These are phyloP conservation scores for Stenchaetothrips biformis DNA, from an alignment of 2,888 invertebrate species.

Conservation along the genomic window DNA sequence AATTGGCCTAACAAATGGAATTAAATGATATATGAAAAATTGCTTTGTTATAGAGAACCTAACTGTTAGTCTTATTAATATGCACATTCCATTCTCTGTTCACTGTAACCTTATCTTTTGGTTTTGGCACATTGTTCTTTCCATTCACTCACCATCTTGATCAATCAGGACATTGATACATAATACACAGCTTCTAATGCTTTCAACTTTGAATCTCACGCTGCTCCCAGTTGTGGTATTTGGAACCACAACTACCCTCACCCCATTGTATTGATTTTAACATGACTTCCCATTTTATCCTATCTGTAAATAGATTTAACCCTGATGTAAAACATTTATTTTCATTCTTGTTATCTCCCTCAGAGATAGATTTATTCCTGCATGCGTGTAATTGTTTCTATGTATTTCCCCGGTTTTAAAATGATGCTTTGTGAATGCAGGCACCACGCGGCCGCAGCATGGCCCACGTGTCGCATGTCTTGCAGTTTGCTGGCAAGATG, in stretches of 20 bases:
- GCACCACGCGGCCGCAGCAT: neutral
- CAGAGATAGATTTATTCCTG: neutral
- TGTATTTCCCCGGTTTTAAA: neutral
- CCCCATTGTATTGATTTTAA: neutral
- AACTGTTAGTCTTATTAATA: neutral
- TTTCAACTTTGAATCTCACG: neutral
- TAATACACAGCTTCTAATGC: neutral
- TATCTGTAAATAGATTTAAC: neutral
- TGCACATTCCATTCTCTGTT: neutral
- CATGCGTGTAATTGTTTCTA: neutral
- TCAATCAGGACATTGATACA: neutral
- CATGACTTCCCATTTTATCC: neutral
- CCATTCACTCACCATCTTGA: neutral
- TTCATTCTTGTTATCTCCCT: neutral
- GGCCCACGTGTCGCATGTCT: neutral
- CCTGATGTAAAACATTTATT: neutral
- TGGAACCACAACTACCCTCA: neutral
- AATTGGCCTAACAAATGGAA: neutral
- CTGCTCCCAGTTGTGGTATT: neutral
- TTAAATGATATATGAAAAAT: neutral
- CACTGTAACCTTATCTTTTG: neutral
- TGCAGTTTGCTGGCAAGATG: slow-evolving; percentile 19
- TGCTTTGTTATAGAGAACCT: neutral
- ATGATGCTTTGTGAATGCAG: neutral
- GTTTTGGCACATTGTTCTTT: neutral